These are phyloP conservation scores for Drosophila austrosaltans DNA, from an alignment of 2,888 invertebrate species.

Conservation along the genomic window DNA sequence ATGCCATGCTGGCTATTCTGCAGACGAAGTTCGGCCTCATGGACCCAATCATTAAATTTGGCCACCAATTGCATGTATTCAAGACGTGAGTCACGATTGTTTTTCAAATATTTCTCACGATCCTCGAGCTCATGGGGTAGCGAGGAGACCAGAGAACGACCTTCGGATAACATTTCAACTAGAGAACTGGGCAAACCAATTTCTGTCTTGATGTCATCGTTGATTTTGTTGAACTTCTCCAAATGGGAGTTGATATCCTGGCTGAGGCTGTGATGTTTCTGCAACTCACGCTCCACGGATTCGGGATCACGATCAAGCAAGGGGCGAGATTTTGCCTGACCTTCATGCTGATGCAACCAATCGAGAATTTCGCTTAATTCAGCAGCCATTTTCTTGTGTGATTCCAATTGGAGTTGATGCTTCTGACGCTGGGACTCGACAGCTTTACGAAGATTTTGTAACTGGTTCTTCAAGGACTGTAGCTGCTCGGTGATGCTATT, in stretches of 20 bases:
- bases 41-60: slow-evolving; percentile 92
- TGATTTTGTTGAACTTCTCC: slow-evolving; percentile 88
- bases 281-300: slow-evolving; percentile 92
- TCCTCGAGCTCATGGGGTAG: slow-evolving; percentile 92
- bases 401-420: slow-evolving; percentile 93
- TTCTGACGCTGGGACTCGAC: slow-evolving; percentile 94
- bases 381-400: slow-evolving; percentile 92
- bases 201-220: slow-evolving; percentile 89
- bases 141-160: slow-evolving; percentile 90
- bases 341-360: slow-evolving; percentile 92
- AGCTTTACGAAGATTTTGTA: slow-evolving; percentile 90
- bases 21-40: slow-evolving; percentile 91
- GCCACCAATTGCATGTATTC: slow-evolving; percentile 91
- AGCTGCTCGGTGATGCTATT: slow-evolving; percentile 94
- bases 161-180: slow-evolving; percentile 93
- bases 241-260: slow-evolving; percentile 89
- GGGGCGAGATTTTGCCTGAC: slow-evolving; percentile 91
- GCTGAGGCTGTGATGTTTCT: slow-evolving; percentile 89
- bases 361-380: slow-evolving; percentile 93
- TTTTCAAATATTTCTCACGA: slow-evolving; percentile 90
- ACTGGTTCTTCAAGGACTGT: slow-evolving; percentile 93
- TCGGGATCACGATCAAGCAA: slow-evolving; percentile 90
- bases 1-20: slow-evolving; percentile 92
- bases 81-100: slow-evolving; percentile 90
- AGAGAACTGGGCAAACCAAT: slow-evolving; percentile 91